Evolutionary conservation across 2,888 invertebrate genomes (phyloP), one percentile per base, ranked within the genome.

Genomic region (Lasioglossum villosulum): DNA sequence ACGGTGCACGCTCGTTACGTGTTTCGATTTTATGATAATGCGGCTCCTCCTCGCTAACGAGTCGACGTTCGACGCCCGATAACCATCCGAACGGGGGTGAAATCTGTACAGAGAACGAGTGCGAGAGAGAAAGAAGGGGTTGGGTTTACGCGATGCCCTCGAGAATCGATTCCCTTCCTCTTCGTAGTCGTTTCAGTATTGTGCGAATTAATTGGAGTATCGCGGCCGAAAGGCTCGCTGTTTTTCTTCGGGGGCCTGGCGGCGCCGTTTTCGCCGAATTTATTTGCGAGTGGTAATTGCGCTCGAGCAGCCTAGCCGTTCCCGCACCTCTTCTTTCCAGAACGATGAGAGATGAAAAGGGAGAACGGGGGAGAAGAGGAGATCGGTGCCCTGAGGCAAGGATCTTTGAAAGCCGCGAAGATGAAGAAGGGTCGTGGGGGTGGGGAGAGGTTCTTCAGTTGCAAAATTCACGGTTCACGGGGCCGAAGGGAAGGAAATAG

Each of bases 11-110:
- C 83, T 76, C 82, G 77, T 78, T 78, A 84, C 77, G 77, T 78
- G 83, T 70, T 84, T 82, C 83, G 84, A 82, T 84, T 84, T 82
- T 82, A 82, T 83, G 83, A 77, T 77, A 84, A 82, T 77, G 72
- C 56, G 16, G 30, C 10, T 70, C 30, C 81, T 39, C 48, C 81
- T 23, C 52, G 76, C 45, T 82, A 84, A 82, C 77, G 83, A 82
- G 82, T 45, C 68, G 34, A 34, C 80, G 83, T 75, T 80, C 81
- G 81, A 75, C 74, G 77, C 59, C 75, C 76, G 82, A 83, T 83
- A 83, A 83, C 80, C 72, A 63, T 70, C n/a, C 34, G 68, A 63
- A 16, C 30, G 63, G n/a, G 52, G 52, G 52, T n/a, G n/a, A n/a
- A n/a, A 52, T 23, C 52, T 52, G n/a, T 10, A 63, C 6, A 63